phyloP scores from a whole-genome alignment of 1,140 invertebrate species.

The Linepithema humile region DNA sequence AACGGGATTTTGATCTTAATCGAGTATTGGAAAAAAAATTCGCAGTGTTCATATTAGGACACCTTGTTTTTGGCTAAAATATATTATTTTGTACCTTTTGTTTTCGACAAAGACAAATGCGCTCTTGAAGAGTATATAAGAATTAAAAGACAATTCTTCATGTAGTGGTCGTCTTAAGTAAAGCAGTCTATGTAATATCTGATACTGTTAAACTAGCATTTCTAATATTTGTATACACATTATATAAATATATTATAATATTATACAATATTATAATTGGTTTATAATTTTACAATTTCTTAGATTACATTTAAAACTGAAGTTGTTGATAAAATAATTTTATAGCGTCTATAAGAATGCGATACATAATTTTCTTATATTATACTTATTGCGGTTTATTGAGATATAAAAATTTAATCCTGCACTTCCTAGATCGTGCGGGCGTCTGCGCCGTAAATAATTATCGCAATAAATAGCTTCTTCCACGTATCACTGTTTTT shows the following conservation, averaged over 20 bases:
- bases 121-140: neutral
- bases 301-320: conserved; percentile 17
- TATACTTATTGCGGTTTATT: conserved; percentile 19
- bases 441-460: conserved; percentile 4
- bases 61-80: neutral
- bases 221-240: neutral
- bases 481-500: neutral
- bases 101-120: neutral
- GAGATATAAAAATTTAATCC: conserved; percentile 24
- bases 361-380: conserved; percentile 19
- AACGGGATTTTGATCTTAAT: neutral
- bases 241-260: neutral
- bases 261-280: neutral
- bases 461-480: conserved; percentile 34
- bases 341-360: conserved; percentile 11
- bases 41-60: neutral
- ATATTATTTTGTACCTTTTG: neutral
- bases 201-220: neutral
- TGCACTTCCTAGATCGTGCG: neutral
- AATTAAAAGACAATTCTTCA: neutral
- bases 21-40: neutral
- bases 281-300: neutral
- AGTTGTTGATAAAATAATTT: conserved; percentile 13
- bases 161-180: neutral
- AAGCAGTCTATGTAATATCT: too few relatives aligned